Evolutionary conservation across 2,888 invertebrate species (phyloP), one percentile per base, ranked within the genome.

Genomic region (Cheilosia vulpina): DNA sequence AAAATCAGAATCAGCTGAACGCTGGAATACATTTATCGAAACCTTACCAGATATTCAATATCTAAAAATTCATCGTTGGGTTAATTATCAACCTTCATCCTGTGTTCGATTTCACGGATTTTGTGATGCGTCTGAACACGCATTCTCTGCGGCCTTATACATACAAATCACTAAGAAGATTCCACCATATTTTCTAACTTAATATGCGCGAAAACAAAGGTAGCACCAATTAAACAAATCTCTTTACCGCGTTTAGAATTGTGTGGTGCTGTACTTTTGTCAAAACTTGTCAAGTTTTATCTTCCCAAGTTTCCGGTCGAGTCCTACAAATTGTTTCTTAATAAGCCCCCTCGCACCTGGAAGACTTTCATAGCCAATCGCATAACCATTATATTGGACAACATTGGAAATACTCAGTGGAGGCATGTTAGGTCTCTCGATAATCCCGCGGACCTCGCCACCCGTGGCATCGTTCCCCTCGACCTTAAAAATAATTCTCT

Each of bases 331-430:
- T n/a, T 45, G 17, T 45, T 50, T 50, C 21, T 27, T 27, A 27
- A 7, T 27, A 27, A 27, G 27, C 27, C 7, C 27, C 27, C 21
- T 21, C 21, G 50, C 1, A 50, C 50, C 3, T 21, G 21, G 50
- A 50, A 50, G 21, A 50, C 50, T 19, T 50, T 50, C 50, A 21
- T 21, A 21, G 50, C 50, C 3, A 50, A 50, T 21, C 21, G 50
- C 50, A 50, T 50, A 50, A 50, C 50, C 6, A 50, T 11, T 21
- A 50, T 50, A 19, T 0, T 50, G 21, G 27, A 27, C 27, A 27
- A 27, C 7, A 27, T 27, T 7, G 27, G 27, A 27, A 27, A 27
- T 7, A 27, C 27, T 7, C 27, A 27, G 27, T 7, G 6, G 27
- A 27, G 7, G 27, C 27, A 27, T 27, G 7, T 7, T 27, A 27